These are phyloP conservation scores for Atta texana DNA, from an alignment of 1,140 invertebrate genomes.

Conservation along the genomic window DNA sequence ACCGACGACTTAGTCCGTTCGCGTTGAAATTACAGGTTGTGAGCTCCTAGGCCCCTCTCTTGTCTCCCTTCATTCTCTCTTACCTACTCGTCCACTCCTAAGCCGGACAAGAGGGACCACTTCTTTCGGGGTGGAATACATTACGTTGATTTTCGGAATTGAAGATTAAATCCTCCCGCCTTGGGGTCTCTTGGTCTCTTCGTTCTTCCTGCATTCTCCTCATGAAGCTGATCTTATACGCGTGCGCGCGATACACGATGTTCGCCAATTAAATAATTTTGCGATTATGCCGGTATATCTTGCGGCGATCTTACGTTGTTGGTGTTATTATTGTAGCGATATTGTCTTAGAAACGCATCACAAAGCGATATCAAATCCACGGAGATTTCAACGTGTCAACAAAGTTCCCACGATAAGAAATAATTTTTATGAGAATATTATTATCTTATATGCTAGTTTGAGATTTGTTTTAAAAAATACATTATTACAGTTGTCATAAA, in stretches of 20 bases:
- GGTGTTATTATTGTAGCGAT: constrained; percentile 8
- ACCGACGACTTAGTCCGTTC: constrained; percentile 81
- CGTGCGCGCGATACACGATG: constrained; percentile 31
- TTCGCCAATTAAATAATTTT: constrained; percentile 42
- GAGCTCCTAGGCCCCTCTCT: constrained; percentile 53
- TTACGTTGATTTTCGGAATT: constrained; percentile 83
- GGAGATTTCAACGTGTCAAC: not conserved
- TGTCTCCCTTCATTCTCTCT: constrained; percentile 19
- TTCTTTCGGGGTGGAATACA: constrained; percentile 80
- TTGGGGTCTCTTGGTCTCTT: constrained; percentile 12
- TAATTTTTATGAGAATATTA: not conserved
- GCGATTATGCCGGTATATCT: constrained; percentile 22
- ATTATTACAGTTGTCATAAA: not conserved
- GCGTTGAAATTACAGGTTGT: constrained; percentile 84
- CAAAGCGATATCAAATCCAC: not conserved
- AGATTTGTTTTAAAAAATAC: not conserved
- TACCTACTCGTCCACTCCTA: constrained; percentile 59
- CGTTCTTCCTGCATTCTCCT: constrained; percentile 58
- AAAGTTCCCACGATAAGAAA: not conserved
- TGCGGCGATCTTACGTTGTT: constrained; percentile 3
- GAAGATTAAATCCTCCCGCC: constrained; percentile 76
- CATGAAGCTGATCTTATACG: not conserved
- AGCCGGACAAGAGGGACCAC: constrained; percentile 67
- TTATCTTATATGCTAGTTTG: not conserved
- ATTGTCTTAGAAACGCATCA: not conserved